phyloP scores from a whole-genome alignment of 2,797 vertebrate species.

The Schizopygopsis malacanthus region DNA sequence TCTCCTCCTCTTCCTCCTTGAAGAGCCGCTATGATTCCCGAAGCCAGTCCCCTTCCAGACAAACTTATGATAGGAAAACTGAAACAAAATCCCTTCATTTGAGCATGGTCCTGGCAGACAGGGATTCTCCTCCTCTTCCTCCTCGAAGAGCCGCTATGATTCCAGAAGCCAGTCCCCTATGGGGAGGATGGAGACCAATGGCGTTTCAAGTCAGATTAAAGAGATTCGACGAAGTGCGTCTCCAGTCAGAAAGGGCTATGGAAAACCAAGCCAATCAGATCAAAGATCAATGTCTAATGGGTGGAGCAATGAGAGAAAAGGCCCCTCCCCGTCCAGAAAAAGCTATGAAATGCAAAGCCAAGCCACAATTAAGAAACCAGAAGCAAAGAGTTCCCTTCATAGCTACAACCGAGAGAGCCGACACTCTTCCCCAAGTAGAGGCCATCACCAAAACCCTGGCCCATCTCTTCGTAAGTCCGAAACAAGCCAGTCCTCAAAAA shows the following conservation, averaged over 20 bases:
- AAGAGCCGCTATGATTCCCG: slow-evolving; percentile 65
- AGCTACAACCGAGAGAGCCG: slow-evolving; percentile 45
- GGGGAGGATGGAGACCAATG: slow-evolving; percentile 1
- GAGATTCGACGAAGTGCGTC: slow-evolving; percentile 69
- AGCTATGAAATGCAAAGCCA: slow-evolving; percentile 39
- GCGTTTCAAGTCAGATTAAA: background rate
- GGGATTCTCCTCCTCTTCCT: slow-evolving; percentile 57
- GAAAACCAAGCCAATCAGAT: slow-evolving; percentile 70
- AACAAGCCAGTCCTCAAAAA: slow-evolving; percentile 55
- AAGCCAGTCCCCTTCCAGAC: slow-evolving; percentile 60
- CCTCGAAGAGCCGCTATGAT: slow-evolving; percentile 63
- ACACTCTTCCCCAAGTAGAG: slow-evolving; percentile 62
- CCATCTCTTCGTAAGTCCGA: slow-evolving; percentile 62
- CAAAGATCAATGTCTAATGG: slow-evolving; percentile 51
- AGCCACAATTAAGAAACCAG: slow-evolving; percentile 32
- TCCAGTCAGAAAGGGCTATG: slow-evolving; percentile 79
- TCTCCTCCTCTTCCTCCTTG: slow-evolving; percentile 58
- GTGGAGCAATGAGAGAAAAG: slow-evolving; percentile 42
- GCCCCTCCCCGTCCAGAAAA: slow-evolving; percentile 47
- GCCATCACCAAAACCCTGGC: slow-evolving; percentile 58
- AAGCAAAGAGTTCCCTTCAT: slow-evolving; percentile 30
- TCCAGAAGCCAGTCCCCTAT: slow-evolving; percentile 62
- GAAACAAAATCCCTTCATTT: slow-evolving; percentile 48
- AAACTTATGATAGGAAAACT: background rate
- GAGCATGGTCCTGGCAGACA: slow-evolving; percentile 55